These are phyloP conservation scores for Drosophila mauritiana DNA, from an alignment of 1,140 invertebrate species.

Conservation along the genomic window DNA sequence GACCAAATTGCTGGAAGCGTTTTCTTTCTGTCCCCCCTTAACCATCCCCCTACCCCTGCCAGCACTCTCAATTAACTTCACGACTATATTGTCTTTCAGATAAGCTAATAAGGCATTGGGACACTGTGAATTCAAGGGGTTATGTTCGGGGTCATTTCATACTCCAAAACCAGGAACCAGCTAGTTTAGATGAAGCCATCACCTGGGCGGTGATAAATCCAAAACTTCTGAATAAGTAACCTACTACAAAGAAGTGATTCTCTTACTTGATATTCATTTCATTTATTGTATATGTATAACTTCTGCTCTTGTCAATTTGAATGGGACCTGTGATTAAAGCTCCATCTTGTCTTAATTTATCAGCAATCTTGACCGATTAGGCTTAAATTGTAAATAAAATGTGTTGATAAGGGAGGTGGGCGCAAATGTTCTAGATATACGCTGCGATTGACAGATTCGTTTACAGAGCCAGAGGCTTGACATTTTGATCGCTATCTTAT, in stretches of 20 bases:
- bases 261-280: no score
- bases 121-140: not conserved
- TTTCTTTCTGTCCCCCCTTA: not conserved
- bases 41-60: no score
- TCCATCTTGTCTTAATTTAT: not conserved
- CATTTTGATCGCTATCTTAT: constrained; percentile 7
- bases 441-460: constrained; percentile 3
- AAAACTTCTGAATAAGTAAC: no score
- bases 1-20: constrained; percentile 39
- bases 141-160: not conserved
- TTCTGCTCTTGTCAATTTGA: not conserved
- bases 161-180: not conserved
- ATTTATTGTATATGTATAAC: no score
- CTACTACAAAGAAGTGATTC: no score
- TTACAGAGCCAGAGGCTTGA: not conserved
- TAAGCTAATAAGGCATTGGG: constrained; percentile 18
- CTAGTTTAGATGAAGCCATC: constrained; percentile 1
- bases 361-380: not conserved
- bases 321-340: not conserved
- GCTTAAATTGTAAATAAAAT: not conserved
- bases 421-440: not conserved
- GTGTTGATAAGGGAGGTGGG: no score
- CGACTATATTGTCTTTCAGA: constrained; percentile 3
- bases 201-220: not conserved
- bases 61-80: constrained; percentile 18